Evolutionary conservation across 2,888 invertebrate species (phyloP).

Genomic region (Panzeria rudis): DNA sequence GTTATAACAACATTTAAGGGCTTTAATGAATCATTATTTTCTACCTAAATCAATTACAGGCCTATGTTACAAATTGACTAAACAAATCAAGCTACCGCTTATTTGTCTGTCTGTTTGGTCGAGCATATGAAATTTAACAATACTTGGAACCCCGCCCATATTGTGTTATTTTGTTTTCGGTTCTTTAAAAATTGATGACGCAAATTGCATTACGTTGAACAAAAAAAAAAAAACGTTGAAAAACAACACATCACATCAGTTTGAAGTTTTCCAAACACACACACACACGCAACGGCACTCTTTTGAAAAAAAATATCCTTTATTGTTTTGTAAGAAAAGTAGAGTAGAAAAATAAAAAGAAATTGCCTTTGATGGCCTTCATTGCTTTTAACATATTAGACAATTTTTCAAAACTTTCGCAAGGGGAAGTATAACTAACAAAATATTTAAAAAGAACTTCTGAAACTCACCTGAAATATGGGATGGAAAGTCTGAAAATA

Average conservation of each 20-base stretch:
- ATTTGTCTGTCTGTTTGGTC: background rate
- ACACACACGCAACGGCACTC: conserved; percentile 29
- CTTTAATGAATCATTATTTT: too few species aligned
- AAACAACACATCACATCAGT: conserved; percentile 65
- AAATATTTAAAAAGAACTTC: background rate
- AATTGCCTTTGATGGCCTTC: conserved; percentile 71
- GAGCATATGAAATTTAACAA: conserved; percentile 5
- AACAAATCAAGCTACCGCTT: background rate
- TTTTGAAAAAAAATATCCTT: conserved; percentile 32
- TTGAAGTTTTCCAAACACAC: conserved; percentile 55
- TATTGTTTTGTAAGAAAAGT: conserved; percentile 51
- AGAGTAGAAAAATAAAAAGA: conserved; percentile 36
- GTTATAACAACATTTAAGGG: too few species aligned
- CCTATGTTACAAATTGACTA: background rate
- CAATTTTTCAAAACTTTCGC: conserved; percentile 29
- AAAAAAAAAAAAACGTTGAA: conserved; percentile 50
- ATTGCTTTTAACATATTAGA: conserved; percentile 61
- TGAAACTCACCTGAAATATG: background rate
- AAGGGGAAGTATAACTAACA: conserved; percentile 48
- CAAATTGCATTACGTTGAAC: conserved; percentile 63
- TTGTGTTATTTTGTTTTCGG: conserved; percentile 61
- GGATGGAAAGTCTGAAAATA: background rate
- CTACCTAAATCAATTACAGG: background rate
- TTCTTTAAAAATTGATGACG: conserved; percentile 62
- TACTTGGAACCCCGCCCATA: conserved; percentile 54